Conservation (phyloP, 2,797 vertebrate species). For the Borostomias antarcticus region DNA sequence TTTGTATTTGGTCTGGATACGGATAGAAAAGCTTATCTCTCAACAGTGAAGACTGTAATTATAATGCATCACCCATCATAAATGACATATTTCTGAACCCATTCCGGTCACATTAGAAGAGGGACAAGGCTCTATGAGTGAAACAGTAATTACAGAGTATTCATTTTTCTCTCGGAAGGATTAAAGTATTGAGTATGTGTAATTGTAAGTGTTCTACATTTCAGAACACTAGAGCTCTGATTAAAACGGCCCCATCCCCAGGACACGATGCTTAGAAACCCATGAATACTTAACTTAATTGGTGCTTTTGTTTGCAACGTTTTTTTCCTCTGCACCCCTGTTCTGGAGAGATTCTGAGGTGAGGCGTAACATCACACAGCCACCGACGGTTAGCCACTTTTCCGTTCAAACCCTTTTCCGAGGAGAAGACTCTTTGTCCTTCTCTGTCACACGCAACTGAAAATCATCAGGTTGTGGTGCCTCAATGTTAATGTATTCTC, state of each 20-base stretch:
- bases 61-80: conserved; percentile 65
- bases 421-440: conserved; percentile 61
- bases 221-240: conserved; percentile 57
- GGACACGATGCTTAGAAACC: conserved; percentile 60
- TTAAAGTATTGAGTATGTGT: conserved; percentile 69
- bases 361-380: conserved; percentile 30
- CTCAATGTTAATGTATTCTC: conserved; percentile 97
- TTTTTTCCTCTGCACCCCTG: neutral
- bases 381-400: conserved; percentile 26
- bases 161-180: conserved; percentile 62
- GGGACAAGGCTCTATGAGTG: conserved; percentile 51
- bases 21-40: conserved; percentile 37
- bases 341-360: conserved; percentile 21
- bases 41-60: conserved; percentile 62
- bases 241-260: conserved; percentile 63
- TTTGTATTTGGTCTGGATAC: conserved; percentile 60
- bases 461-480: conserved; percentile 63
- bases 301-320: conserved; percentile 58
- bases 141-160: conserved; percentile 69
- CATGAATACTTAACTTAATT: conserved; percentile 74
- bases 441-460: conserved; percentile 61
- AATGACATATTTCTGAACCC: conserved; percentile 75
- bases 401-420: conserved; percentile 23
- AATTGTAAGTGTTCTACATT: conserved; percentile 75
- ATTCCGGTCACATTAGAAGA: conserved; percentile 57